A percentile compares a stretch with the other conserved stretches of the same genome.
These are phyloP conservation scores for Sebastes variabilis DNA, from an alignment of 2,797 vertebrate genomes.

Conservation along the genomic window DNA sequence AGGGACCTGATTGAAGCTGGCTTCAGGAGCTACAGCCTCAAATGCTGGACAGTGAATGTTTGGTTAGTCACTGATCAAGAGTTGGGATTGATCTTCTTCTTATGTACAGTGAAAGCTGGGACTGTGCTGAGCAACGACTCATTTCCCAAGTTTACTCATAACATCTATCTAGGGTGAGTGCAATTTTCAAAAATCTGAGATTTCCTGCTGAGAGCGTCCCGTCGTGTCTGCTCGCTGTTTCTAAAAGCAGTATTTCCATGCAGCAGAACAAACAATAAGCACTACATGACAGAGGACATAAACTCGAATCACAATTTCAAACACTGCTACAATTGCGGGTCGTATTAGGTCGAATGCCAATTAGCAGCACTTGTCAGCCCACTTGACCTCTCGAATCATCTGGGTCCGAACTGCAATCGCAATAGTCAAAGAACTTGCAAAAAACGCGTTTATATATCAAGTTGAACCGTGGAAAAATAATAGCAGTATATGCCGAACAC, in stretches of 20 bases:
- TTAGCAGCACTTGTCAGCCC: constrained; percentile 8
- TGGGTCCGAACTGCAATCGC: not conserved
- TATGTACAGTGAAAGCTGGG: constrained; percentile 35
- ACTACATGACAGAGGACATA: not conserved
- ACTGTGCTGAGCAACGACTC: not conserved
- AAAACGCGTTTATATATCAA: not conserved
- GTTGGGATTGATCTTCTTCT: not conserved
- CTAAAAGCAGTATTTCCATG: not conserved
- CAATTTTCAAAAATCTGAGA: not conserved
- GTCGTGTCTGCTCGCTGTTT: not conserved
- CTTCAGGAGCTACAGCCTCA: not conserved
- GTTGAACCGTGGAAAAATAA: not conserved
- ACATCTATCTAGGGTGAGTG: constrained; percentile 2
- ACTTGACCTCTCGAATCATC: not conserved
- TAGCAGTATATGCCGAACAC: not conserved
- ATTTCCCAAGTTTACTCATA: not conserved
- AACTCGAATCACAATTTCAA: constrained; percentile 16
- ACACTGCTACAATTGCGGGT: constrained; percentile 17
- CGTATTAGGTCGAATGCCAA: not conserved
- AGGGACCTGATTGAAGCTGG: not conserved
- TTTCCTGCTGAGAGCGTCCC: not conserved
- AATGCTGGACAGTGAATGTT: constrained; percentile 4
- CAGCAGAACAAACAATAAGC: not conserved
- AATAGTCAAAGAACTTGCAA: not conserved
- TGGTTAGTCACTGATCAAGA: not conserved